Conservation (phyloP, 2,797 vertebrate species). For the Arctocebus calabarensis region DNA sequence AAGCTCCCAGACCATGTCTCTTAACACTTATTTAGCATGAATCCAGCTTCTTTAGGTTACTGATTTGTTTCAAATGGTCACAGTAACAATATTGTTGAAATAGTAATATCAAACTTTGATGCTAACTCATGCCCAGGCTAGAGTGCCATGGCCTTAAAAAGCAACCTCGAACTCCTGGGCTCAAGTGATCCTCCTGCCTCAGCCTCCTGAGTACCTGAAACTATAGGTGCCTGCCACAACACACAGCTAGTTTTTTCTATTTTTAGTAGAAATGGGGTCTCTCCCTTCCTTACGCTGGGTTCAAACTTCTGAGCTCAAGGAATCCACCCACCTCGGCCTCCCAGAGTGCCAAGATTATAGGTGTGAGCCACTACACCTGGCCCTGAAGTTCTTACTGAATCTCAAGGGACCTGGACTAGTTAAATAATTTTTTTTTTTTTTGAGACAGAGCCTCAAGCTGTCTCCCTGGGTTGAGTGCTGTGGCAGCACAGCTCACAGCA, state of each 20-base stretch:
- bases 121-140: neutral
- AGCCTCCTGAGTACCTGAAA: neutral
- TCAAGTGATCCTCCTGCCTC: neutral
- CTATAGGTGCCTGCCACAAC: neutral
- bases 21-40: no score
- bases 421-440: no score
- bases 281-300: neutral
- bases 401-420: neutral
- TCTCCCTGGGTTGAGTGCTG: no score
- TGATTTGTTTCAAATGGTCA: no score
- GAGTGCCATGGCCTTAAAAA: neutral
- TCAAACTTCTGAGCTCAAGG: neutral
- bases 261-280: neutral
- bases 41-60: no score
- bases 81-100: no score
- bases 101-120: no score
- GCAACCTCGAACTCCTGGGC: neutral
- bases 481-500: no score
- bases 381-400: neutral
- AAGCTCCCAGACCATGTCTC: no score
- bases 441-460: no score
- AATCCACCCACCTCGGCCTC: neutral
- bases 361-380: fast-evolving
- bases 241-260: neutral
- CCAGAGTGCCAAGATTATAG: neutral